Evolutionary conservation across 2,888 invertebrate species (phyloP), one percentile per base, ranked within the genome.

Genomic region (Leptinotarsa juncta): DNA sequence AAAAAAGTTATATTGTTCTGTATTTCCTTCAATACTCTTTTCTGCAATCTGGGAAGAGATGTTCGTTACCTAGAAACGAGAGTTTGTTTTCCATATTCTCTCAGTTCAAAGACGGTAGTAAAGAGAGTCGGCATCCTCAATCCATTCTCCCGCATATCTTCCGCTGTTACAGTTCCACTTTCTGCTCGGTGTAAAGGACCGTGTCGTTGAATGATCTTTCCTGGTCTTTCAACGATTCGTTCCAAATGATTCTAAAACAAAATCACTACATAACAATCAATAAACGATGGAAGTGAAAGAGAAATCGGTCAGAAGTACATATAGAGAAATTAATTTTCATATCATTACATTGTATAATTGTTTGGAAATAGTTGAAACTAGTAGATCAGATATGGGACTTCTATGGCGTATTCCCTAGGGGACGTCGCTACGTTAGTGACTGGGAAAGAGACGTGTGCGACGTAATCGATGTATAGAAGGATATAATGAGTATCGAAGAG

Each of bases 21-120:
- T 14, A n/a, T 16, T 5, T 51, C 4, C 51, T 4, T 51, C n/a
- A 16, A 14, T 51, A 1, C 4, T 68, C n/a, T 51, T 14, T n/a
- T n/a, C 7, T 10, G 7, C 15, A 12, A 10, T 12, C 20, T 5
- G 18, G 12, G 42, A 32, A 57, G 48, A 32, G 32, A n/a, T 48
- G 15, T 32, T 65, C 26, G 14, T 67, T 67, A 82, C 83, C 83
- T 81, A 90, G 81, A 94, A 88, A 94, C 91, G 76, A 92, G 89
- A 0, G 93, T 92, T 78, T 93, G 92, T 68, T 91, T 91, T 79
- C 93, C 93, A 72, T 92, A 91, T 55, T 92, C 92, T 60, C 94
- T 93, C 80, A 96, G 89, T 85, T 96, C 96, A 87, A 96, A 96
- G n/a, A 95, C 91, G 42, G 95, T 94, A 74, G 95, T 95, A 87